phyloP scores from a whole-genome alignment of 2,797 vertebrate genomes.

The Chrysocyon brachyurus region DNA sequence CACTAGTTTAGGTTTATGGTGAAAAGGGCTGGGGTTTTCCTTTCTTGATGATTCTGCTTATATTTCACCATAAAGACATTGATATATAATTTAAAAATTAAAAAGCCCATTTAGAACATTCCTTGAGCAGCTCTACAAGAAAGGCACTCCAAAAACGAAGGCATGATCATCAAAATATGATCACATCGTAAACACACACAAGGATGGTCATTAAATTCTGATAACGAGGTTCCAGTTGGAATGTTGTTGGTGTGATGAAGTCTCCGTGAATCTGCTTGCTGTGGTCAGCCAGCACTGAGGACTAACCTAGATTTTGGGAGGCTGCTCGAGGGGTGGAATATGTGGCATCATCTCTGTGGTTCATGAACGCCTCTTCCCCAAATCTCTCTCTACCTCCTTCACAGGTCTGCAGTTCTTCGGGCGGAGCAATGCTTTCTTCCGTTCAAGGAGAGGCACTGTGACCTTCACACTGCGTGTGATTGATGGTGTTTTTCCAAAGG shows the following conservation, averaged over 20 bases:
- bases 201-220: neutral
- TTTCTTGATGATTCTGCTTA: conserved; percentile 27
- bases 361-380: neutral
- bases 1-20: conserved; percentile 24
- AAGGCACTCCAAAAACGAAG: conserved; percentile 41
- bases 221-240: neutral
- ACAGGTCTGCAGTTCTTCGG: neutral
- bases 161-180: conserved; percentile 35
- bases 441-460: neutral
- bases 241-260: neutral
- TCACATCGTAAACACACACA: neutral
- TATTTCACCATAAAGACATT: conserved; percentile 57
- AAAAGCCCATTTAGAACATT: conserved; percentile 17
- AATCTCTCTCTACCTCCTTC: neutral
- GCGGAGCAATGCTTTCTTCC: neutral
- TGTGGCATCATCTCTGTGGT: neutral
- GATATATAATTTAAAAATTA: conserved; percentile 22
- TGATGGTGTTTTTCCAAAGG: neutral
- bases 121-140: neutral
- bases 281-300: neutral
- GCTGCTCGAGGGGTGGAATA: neutral
- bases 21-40: neutral
- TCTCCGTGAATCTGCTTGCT: neutral
- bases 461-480: neutral
- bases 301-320: neutral